Conservation (phyloP, 2,113 vertebrate genomes). For the Myrmecophaga tridactyla region DNA sequence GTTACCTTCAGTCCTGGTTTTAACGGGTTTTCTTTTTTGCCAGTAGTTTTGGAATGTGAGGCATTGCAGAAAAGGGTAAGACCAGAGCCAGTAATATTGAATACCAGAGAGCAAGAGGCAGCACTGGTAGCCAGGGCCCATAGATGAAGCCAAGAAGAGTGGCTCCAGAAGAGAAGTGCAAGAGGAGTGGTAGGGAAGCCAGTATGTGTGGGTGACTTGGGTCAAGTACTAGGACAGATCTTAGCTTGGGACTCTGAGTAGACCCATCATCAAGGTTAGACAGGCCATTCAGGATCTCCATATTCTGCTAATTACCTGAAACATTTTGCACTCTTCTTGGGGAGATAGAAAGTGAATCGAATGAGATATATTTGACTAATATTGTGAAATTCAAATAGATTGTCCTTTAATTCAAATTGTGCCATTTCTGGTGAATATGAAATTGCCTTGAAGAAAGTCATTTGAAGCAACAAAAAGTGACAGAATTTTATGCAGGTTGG, state of each 20-base stretch:
- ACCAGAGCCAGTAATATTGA: neutral
- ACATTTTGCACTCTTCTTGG: neutral
- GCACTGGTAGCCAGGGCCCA: neutral
- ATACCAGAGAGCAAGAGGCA: neutral
- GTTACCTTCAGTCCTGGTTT: neutral
- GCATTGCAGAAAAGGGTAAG: neutral
- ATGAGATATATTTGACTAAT: slow-evolving; percentile 50
- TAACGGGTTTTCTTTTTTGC: neutral
- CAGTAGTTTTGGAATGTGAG: neutral
- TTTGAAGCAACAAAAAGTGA: slow-evolving; percentile 43
- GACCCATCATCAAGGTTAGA: neutral
- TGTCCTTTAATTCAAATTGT: slow-evolving; percentile 47
- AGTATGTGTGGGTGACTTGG: neutral
- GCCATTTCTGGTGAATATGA: neutral
- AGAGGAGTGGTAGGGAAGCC: neutral
- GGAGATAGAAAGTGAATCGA: slow-evolving; percentile 39
- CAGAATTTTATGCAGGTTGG: slow-evolving; percentile 1
- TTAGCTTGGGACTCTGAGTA: neutral
- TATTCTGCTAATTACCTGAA: neutral
- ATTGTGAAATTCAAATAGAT: slow-evolving; percentile 47
- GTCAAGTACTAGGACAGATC: neutral
- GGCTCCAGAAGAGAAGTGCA: neutral
- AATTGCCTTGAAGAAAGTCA: slow-evolving; percentile 40
- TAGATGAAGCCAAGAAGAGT: neutral
- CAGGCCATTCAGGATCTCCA: neutral